These are phyloP conservation scores for Mylabris phalerata DNA, from an alignment of 1,140 invertebrate species.

Conservation along the genomic window DNA sequence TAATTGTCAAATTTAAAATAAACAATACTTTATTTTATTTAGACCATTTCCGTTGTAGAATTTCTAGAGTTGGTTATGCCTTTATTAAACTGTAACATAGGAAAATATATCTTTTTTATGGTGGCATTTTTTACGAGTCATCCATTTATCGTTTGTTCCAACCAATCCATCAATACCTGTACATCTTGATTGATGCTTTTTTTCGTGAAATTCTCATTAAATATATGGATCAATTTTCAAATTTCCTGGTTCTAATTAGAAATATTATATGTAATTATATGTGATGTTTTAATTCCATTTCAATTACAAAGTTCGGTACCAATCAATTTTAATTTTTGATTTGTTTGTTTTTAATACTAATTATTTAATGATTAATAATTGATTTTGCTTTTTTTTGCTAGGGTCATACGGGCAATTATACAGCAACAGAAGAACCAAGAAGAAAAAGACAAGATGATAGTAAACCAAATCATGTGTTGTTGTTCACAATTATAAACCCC, in stretches of 20 bases:
- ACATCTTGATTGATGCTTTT: too few species aligned
- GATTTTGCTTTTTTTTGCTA: conserved; percentile 39
- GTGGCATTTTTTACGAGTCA: too few species aligned
- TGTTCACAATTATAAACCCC: conserved; percentile 94
- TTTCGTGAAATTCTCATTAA: too few species aligned
- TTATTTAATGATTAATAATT: neutral
- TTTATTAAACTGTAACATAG: too few species aligned
- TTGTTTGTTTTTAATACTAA: neutral
- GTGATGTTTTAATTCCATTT: too few species aligned
- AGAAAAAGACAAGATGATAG: conserved; percentile 56
- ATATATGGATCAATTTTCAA: too few species aligned
- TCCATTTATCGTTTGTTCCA: too few species aligned
- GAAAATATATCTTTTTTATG: too few species aligned
- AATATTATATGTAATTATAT: too few species aligned
- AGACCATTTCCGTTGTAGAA: conserved; percentile 7
- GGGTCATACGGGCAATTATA: conserved; percentile 52
- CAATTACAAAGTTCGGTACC: too few species aligned
- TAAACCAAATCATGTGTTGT: conserved; percentile 84
- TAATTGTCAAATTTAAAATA: conserved; percentile 17
- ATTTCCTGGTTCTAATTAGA: too few species aligned
- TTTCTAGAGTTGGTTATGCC: neutral
- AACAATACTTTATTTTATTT: conserved; percentile 16
- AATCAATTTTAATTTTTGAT: neutral
- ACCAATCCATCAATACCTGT: too few species aligned
- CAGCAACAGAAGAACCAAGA: conserved; percentile 52